Percentiles rank a stretch among this genome's conserved stretches.
Conservation (phyloP, 2,888 invertebrate species). For the Caenorhabditis sp. region DNA sequence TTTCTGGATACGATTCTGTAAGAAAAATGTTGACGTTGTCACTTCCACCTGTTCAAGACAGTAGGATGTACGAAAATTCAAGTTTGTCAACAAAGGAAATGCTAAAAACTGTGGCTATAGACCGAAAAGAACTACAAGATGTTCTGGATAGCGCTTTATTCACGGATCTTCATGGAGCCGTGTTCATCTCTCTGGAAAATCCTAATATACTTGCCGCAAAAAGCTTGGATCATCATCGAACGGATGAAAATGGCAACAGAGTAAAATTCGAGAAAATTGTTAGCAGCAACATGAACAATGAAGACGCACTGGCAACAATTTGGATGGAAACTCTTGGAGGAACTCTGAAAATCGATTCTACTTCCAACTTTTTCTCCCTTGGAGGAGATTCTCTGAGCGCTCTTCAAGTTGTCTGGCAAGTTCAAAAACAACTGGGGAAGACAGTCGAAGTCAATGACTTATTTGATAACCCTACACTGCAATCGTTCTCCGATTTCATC, state of each 20-base stretch:
- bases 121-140: slow-evolving; percentile 11
- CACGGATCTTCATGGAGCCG: slow-evolving; percentile 11
- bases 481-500: slow-evolving; percentile 46
- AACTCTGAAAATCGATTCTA: background rate
- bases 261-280: background rate
- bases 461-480: slow-evolving; percentile 71
- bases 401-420: slow-evolving; percentile 77
- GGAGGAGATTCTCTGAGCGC: slow-evolving; percentile 81
- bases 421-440: slow-evolving; percentile 61
- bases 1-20: slow-evolving; percentile 10
- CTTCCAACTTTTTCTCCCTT: slow-evolving; percentile 71
- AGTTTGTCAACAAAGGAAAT: slow-evolving; percentile 20
- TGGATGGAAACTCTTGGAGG: slow-evolving; percentile 50
- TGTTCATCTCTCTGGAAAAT: slow-evolving; percentile 31
- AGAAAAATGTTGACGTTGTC: slow-evolving; percentile 47
- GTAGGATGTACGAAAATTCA: slow-evolving; percentile 57
- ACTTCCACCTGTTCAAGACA: slow-evolving; percentile 63
- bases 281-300: background rate
- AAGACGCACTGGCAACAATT: slow-evolving; percentile 8
- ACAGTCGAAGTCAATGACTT: slow-evolving; percentile 65
- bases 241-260: slow-evolving; percentile 17
- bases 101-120: slow-evolving; percentile 30
- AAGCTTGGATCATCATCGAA: slow-evolving; percentile 30
- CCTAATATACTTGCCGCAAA: slow-evolving; percentile 10
- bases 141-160: slow-evolving; percentile 40